Base-by-base conservation (phyloP, 2,113 vertebrate genomes). In the Hippocampus comes region DNA sequence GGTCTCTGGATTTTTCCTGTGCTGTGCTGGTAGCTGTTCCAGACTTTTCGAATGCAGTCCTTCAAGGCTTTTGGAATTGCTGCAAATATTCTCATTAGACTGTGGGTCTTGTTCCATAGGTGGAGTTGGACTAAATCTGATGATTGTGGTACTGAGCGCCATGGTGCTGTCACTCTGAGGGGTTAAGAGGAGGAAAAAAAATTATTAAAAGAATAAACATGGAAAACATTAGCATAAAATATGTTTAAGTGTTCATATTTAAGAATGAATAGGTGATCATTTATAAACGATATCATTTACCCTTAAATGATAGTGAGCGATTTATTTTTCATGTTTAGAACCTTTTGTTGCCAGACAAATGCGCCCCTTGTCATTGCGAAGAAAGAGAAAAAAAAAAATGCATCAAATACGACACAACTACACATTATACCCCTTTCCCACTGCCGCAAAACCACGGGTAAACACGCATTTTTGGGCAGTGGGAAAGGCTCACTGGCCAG, bases 101-200 rank as follows among this genome's bases (percentile, higher is more conserved):
- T 38, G 74, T 9, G 72, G 20, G 27, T 85, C 67, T 9, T 77
- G 78, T 10, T 94, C 94, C 73, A 91, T 75, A 0, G 80, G 88
- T 60, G 94, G 93, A 64, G 92, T 86, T 38, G 95, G 95, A 82
- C 96, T 98, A 70, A 93, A 90, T 78, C 82, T 88, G 85, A 98
- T 85, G 84, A 98, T 95, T 63, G 96, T 98, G 72, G 96, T 96
- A 84, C 95, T 98, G 74, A 98, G 84, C 0, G 93, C 91, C 90
- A 90, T 90, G 48, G 83, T 86, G 56, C 83, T 76, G 76, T 95
- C 93, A 56, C 23, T 91, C 97, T 98, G 88, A 4, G 68, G 43
- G 87, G 63, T 3, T 30, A 70, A 63, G 88, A 4, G 68, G 18
- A 5, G 53, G 59, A 25, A 25, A 68, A 73, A 2, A 6, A 5